Percentiles rank a stretch among this genome's conserved stretches.
Conservation (phyloP, 2,113 vertebrate species). For the Gavialis gangeticus region DNA sequence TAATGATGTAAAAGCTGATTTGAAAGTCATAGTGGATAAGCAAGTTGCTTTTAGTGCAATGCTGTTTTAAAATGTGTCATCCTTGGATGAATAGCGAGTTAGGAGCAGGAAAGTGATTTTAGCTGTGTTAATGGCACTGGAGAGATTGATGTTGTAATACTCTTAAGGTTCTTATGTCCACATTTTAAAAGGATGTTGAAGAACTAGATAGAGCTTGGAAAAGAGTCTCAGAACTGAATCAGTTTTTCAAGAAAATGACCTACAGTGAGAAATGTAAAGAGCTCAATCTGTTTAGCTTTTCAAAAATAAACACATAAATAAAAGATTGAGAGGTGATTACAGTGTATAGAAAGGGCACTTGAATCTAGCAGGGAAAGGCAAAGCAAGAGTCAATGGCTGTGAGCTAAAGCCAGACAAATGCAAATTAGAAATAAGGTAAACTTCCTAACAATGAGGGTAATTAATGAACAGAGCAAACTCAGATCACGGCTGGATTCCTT, state of each 20-base stretch:
- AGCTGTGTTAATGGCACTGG: neutral
- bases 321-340: neutral
- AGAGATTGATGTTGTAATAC: neutral
- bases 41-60: neutral
- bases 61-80: neutral
- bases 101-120: neutral
- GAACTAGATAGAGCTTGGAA: neutral
- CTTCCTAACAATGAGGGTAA: neutral
- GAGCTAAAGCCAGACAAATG: neutral
- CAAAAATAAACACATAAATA: neutral
- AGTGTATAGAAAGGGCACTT: neutral
- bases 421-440: neutral
- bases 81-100: neutral
- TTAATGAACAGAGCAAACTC: neutral
- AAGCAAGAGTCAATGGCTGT: neutral
- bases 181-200: neutral
- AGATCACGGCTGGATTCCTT: neutral
- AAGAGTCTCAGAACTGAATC: neutral
- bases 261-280: neutral
- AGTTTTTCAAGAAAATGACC: neutral
- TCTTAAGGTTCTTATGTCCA: neutral
- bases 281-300: neutral
- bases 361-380: slow-evolving; percentile 16
- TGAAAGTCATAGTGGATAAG: neutral
- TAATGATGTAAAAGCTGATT: neutral